Evolutionary conservation across 2,888 invertebrate species (phyloP).

Genomic region (Pantelozetes paolii): DNA sequence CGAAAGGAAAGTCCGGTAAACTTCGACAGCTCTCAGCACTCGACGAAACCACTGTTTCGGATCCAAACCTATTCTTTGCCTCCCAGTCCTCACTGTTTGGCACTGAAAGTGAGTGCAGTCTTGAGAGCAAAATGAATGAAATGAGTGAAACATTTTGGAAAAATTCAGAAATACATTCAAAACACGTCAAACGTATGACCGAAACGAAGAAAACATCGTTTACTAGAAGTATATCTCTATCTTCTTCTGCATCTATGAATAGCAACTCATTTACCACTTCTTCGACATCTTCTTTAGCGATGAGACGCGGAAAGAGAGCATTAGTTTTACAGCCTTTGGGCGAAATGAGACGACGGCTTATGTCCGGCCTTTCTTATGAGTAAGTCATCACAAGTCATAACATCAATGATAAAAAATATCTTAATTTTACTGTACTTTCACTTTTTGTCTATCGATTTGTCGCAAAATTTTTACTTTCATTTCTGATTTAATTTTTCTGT

Average conservation of each 20-base stretch:
- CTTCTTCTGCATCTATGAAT: background rate
- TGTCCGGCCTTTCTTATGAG: conserved; percentile 40
- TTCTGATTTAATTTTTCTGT: too few relatives aligned
- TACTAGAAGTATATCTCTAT: conserved; percentile 23
- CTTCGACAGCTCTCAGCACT: background rate
- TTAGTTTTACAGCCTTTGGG: conserved; percentile 36
- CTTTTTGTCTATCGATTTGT: too few relatives aligned
- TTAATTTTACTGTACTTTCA: too few relatives aligned
- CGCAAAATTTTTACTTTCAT: too few relatives aligned
- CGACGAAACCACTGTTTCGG: background rate
- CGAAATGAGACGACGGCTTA: conserved; percentile 24
- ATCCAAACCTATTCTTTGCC: conserved; percentile 5
- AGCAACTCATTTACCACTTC: conserved; percentile 18
- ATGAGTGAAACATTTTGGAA: conserved; percentile 33
- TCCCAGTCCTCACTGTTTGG: background rate
- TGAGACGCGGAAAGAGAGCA: conserved; percentile 35
- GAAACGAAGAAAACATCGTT: conserved; percentile 5
- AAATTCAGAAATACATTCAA: conserved; percentile 6
- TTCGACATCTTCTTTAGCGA: conserved; percentile 20
- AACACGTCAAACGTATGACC: conserved; percentile 14
- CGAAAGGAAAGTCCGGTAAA: background rate
- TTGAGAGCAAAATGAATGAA: conserved; percentile 17
- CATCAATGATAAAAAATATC: too few relatives aligned
- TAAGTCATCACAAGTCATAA: too few relatives aligned
- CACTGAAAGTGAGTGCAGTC: background rate